A percentile compares a stretch with the other conserved stretches of the same genome.
These are phyloP conservation scores for Flabesymbios commensalis DNA, from an alignment of 2,888 invertebrate genomes.

Conservation along the genomic window DNA sequence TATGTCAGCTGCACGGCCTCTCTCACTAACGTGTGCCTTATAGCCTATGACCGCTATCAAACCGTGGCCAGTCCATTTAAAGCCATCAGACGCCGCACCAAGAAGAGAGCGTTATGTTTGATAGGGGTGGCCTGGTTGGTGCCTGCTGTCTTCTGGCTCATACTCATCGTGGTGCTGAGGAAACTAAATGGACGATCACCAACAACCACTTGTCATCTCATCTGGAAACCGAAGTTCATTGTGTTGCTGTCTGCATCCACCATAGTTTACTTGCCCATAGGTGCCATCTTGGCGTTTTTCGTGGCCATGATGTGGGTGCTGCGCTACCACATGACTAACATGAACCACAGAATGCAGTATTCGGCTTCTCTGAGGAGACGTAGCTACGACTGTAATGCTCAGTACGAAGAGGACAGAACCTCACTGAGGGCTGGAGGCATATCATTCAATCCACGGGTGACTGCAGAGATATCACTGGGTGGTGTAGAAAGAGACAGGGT, in stretches of 20 bases:
- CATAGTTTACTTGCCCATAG: conserved; percentile 43
- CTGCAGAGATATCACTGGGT: no score
- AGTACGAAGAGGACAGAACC: no score
- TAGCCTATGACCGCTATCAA: conserved; percentile 42
- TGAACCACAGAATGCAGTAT: conserved; percentile 9
- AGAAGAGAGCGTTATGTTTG: conserved; percentile 34
- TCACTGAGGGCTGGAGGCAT: no score
- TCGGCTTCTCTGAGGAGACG: conserved; percentile 1
- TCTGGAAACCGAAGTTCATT: conserved; percentile 23
- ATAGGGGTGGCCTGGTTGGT: conserved; percentile 41
- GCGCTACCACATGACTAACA: conserved; percentile 16
- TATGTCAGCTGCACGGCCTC: conserved; percentile 40
- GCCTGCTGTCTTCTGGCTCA: conserved; percentile 42
- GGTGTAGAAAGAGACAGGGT: no score
- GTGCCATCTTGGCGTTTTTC: conserved; percentile 41
- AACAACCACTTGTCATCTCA: conserved; percentile 15
- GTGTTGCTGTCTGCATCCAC: conserved; percentile 29
- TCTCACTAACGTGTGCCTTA: conserved; percentile 46
- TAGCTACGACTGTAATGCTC: conserved; percentile 2
- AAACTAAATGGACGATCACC: conserved; percentile 2
- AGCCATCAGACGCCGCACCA: conserved; percentile 39
- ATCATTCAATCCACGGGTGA: no score
- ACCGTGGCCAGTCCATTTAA: conserved; percentile 45
- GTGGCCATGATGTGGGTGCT: conserved; percentile 37
- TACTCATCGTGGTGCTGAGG: conserved; percentile 26